phyloP scores from a whole-genome alignment of 2,797 vertebrate genomes.

The Ibycter americanus region DNA sequence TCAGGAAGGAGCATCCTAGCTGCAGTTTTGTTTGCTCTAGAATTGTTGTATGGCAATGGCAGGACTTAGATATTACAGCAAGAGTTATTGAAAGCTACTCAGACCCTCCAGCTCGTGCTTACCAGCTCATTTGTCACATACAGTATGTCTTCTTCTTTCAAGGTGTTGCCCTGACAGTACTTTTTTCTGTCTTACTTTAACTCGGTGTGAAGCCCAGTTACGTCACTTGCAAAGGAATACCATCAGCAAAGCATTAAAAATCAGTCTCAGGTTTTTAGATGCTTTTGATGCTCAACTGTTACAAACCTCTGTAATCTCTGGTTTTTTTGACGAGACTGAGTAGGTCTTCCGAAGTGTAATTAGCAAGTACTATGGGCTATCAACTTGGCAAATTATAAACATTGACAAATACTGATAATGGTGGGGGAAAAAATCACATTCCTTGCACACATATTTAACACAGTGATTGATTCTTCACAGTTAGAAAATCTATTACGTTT shows the following conservation, averaged over 20 bases:
- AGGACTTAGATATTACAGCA: background rate
- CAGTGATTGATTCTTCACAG: background rate
- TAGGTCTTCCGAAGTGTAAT: background rate
- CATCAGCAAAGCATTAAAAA: background rate
- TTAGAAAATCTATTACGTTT: background rate
- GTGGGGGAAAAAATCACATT: fast-evolving
- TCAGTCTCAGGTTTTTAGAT: background rate
- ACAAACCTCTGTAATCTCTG: background rate
- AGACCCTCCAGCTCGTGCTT: background rate
- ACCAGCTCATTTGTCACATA: background rate
- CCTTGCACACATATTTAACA: background rate
- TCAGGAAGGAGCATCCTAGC: background rate
- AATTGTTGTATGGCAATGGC: background rate
- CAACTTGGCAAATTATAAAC: background rate
- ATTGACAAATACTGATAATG: background rate
- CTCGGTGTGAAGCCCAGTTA: background rate
- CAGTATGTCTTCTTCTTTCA: background rate
- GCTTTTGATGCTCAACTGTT: background rate
- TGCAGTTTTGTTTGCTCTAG: background rate
- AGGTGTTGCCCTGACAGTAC: background rate
- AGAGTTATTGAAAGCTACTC: background rate
- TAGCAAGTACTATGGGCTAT: background rate
- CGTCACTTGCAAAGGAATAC: background rate
- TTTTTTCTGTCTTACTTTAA: background rate
- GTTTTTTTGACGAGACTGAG: background rate